Evolutionary conservation across 1,140 invertebrate species (phyloP), one percentile per base, ranked within the genome.

Genomic region (Goniozus legneri): DNA sequence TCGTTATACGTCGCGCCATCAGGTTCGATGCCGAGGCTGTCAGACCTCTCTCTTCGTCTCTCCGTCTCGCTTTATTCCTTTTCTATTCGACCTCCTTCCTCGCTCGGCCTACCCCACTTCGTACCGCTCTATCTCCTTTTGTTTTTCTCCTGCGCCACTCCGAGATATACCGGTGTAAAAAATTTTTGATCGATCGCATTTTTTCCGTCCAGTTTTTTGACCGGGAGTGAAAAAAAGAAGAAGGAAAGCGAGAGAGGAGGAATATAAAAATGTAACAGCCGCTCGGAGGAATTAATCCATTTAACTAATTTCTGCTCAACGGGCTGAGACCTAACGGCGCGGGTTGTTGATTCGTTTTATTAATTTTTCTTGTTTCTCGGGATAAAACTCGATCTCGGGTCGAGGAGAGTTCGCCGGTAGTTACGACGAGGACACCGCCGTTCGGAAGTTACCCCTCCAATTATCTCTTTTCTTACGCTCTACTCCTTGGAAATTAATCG

Each of bases 291-390:
- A 46, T 54, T 42, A 62, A 61, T 62, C 32, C 55, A 58, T 58
- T 58, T 54, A 62, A 52, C 40, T 62, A 58, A 62, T 61, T 62
- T 52, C 36, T 56, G 33, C 18, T 18, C 32, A 38, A 21, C 50
- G 40, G 46, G 44, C 51, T 33, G 18, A 38, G 18, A 19, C 38
- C 35, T 40, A 21, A 33, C 40, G 47, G 42, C 48, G 52, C 33
- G 47, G 50, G 38, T 59, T 56, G 48, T 62, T 62, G 54, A 62
- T 58, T 61, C 52, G 60, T 62, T 62, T 62, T 61, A 62, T 61
- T 62, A 62, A 62, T 62, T 64, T 64, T 62, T 64, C 48, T 52
- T 35, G 58, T 60, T 60, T 56, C 54, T 22, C 47, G 24, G 10
- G 48, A 34, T 51, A 60, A 62, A 64, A 64, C 42, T 60, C 50